Evolutionary conservation across 2,113 vertebrate genomes (phyloP).

Genomic region (Colius striatus): DNA sequence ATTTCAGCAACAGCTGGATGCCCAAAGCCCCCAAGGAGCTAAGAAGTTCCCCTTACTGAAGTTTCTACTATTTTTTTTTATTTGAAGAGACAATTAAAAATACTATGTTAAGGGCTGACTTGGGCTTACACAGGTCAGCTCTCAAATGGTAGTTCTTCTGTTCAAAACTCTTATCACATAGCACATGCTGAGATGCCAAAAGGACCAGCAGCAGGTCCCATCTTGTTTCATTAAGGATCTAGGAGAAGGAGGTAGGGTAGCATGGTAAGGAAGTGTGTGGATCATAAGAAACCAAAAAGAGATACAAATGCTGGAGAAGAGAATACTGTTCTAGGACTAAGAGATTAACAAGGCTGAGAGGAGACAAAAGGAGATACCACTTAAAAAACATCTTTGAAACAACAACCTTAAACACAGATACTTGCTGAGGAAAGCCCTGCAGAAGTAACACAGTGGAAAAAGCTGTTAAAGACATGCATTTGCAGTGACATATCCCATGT

Average conservation of each 20-base stretch:
- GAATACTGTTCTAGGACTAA: not conserved
- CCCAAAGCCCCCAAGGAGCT: not conserved
- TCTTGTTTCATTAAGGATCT: not conserved
- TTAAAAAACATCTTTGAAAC: not conserved
- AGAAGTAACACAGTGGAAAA: not conserved
- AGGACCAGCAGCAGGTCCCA: constrained; percentile 1
- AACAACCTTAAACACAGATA: not conserved
- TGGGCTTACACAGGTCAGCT: constrained; percentile 53
- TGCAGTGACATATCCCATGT: not conserved
- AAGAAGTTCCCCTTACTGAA: not conserved
- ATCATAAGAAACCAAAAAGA: not conserved
- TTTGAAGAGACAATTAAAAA: constrained; percentile 25
- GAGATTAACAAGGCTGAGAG: not conserved
- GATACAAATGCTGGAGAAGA: not conserved
- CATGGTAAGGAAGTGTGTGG: not conserved
- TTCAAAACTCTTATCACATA: not conserved
- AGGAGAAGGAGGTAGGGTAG: not conserved
- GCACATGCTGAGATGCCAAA: constrained; percentile 24
- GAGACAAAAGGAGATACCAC: not conserved
- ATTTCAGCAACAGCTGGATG: constrained; percentile 49
- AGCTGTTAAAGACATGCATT: not conserved
- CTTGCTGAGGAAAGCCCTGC: not conserved
- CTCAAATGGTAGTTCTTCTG: not conserved
- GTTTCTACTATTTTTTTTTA: not conserved
- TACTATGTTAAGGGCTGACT: not conserved